Evolutionary conservation across 2,797 vertebrate species (phyloP).

Genomic region (Anisognathus igniventris): DNA sequence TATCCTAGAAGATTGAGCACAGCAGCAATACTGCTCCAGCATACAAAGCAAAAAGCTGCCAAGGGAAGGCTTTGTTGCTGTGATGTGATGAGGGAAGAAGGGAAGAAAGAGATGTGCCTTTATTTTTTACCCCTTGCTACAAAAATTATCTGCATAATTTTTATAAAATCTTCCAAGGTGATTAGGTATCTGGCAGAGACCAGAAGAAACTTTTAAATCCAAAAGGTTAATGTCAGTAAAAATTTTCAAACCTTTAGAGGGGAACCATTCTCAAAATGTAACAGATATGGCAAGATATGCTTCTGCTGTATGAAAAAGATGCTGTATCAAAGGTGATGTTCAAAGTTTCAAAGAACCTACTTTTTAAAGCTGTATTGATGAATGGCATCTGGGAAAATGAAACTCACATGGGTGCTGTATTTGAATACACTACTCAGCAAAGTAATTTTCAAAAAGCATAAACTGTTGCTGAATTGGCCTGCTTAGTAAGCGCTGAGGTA

Average conservation of each 20-base stretch:
- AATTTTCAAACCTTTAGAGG: background rate
- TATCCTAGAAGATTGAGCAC: background rate
- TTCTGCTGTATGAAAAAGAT: background rate
- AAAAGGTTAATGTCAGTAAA: background rate
- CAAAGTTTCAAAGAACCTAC: background rate
- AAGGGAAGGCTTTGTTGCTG: background rate
- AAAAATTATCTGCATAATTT: background rate
- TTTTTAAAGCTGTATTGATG: background rate
- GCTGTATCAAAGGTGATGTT: background rate
- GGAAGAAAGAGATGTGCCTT: accelerated
- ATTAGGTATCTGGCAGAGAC: background rate
- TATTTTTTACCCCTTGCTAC: background rate
- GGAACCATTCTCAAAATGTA: background rate
- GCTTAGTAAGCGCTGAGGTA: background rate
- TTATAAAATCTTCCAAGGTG: background rate
- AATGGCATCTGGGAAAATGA: background rate
- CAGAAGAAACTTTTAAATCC: background rate
- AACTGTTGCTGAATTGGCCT: background rate
- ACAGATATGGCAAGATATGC: background rate
- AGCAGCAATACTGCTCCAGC: background rate
- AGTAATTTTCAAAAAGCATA: background rate
- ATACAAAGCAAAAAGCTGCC: background rate
- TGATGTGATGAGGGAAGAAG: background rate
- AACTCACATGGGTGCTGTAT: background rate
- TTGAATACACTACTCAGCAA: background rate